Conservation (phyloP, 2,113 vertebrate genomes). For the Oceanites oceanicus region DNA sequence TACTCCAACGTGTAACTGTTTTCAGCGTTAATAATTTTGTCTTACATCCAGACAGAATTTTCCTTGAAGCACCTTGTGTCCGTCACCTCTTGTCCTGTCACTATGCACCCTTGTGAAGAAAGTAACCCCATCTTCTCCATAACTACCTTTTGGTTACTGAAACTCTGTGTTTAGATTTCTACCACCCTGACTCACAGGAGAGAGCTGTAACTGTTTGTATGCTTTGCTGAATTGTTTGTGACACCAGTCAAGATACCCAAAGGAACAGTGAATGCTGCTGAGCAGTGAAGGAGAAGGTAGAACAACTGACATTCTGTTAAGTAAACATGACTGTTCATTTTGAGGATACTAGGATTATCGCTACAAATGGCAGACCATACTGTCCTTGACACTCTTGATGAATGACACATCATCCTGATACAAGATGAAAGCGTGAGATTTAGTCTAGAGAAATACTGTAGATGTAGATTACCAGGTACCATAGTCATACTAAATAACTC, state of each 20-base stretch:
- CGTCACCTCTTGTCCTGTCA: background rate
- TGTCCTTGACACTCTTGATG: background rate
- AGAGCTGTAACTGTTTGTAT: background rate
- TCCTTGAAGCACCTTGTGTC: background rate
- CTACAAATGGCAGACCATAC: background rate
- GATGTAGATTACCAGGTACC: background rate
- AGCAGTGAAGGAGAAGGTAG: background rate
- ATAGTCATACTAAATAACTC: background rate
- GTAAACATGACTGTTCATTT: background rate
- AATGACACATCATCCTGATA: background rate
- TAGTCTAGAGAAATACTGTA: background rate
- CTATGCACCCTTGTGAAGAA: background rate
- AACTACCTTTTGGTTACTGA: background rate
- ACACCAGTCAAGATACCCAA: background rate
- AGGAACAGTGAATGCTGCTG: background rate
- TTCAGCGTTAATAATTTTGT: background rate
- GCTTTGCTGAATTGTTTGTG: background rate
- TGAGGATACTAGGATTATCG: background rate
- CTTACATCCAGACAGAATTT: background rate
- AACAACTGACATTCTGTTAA: background rate
- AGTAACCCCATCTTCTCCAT: background rate
- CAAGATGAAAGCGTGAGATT: background rate
- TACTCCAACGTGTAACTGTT: background rate
- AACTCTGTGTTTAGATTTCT: background rate
- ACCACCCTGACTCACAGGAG: no score